Evolutionary conservation across 2,888 invertebrate species (phyloP), one percentile per base, ranked within the genome.

Genomic region (Prosapia bicincta): DNA sequence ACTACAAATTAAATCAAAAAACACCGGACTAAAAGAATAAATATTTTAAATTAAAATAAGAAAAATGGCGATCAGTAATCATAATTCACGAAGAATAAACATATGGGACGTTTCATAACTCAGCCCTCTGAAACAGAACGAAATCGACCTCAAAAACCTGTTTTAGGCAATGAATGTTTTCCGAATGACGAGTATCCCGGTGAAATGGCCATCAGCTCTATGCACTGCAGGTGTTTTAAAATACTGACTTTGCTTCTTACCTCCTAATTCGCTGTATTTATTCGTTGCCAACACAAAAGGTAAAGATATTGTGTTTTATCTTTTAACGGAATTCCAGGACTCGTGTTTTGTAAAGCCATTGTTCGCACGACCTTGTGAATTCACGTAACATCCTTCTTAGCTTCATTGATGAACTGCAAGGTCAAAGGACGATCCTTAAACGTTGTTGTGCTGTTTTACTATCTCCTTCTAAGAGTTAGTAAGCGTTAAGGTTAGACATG

Each of bases 181-280:
- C 54, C 1, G 3, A 54, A 54, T 9, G 54, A 54, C 20, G n/a
- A 54, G 54, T 54, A 54, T n/a, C 7, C n/a, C 20, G 20, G 20
- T 54, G 20, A 54, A 54, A 54, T 54, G 54, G 20, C 54, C 54
- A 54, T 54, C 54, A 54, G 20, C 3, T 5, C 67, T 15, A 25
- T 43, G 26, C 26, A 43, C 26, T 69, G 74, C 74, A 74, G 74
- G 74, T 74, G 74, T 68, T 67, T 74, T 69, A 74, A 74, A 74
- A 67, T 69, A 74, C 74, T 26, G 32, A 68, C 26, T 74, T 67
- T 25, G 26, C 54, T 74, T 72, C 69, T 74, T 54, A 20, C 20
- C 20, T 6, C 20, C 54, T 54, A 20, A 38, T 9, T 13, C 38
- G 15, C 10, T 38, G 38, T 38, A 28, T 28, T 38, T 38, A 38